These are phyloP conservation scores for Hyperoplus immaculatus DNA, from an alignment of 2,797 vertebrate genomes.

Conservation along the genomic window DNA sequence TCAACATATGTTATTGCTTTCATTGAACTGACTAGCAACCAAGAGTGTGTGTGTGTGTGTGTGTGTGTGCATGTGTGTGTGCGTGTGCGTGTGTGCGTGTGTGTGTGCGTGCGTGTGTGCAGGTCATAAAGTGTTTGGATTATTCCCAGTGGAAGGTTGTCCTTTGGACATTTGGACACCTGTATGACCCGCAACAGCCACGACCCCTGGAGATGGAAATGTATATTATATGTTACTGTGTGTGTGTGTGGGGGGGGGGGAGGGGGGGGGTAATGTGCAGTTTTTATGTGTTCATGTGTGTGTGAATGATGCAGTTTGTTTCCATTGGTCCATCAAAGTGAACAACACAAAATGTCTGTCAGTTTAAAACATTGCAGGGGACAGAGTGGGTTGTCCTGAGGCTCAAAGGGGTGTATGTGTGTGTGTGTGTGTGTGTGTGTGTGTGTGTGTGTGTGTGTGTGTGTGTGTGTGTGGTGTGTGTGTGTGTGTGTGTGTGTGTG, in stretches of 20 bases:
- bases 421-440: conserved; percentile 7
- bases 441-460: conserved; percentile 16
- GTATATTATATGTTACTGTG: conserved; percentile 19
- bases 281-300: conserved; percentile 45
- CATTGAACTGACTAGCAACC: background rate
- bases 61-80: too few species aligned
- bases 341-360: conserved; percentile 70
- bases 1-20: background rate
- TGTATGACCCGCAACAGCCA: conserved; percentile 33
- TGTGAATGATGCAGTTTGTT: conserved; percentile 61
- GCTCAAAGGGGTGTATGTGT: conserved; percentile 44
- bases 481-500: conserved; percentile 31
- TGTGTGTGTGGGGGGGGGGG: conserved; percentile 20
- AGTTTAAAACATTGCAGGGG: conserved; percentile 74
- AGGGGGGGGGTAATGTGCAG: background rate
- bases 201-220: conserved; percentile 42
- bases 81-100: background rate
- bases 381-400: conserved; percentile 62
- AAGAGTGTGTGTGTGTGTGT: too few species aligned
- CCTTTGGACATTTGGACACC: conserved; percentile 36
- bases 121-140: conserved; percentile 6
- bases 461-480: conserved; percentile 24
- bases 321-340: conserved; percentile 69
- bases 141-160: conserved; percentile 6
- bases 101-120: background rate